Evolutionary conservation across 2,888 invertebrate genomes (phyloP), one percentile per base, ranked within the genome.

Genomic region (Synergus itoensis): DNA sequence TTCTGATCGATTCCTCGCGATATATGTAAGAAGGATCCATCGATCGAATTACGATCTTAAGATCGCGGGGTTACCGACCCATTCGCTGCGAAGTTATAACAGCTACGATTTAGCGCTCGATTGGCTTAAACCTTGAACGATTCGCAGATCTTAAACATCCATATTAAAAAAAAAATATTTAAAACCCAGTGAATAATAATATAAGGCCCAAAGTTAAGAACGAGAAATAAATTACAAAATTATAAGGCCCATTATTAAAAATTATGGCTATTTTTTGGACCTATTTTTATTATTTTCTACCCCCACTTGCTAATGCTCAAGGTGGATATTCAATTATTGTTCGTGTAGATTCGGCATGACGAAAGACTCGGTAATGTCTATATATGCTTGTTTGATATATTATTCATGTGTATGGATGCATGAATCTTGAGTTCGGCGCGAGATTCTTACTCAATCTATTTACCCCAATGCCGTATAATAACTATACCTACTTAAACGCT

Each of bases 391-490:
- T 43, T 8, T n/a, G 12, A 67, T 16, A 67, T 18, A 21, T 0
- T 36, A 36, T 18, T 11, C 41, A 65, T n/a, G 41, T 63, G 1
- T 43, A 21, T 43, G 5, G 36, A 14, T 21, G 67, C 45, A 67
- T 67, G 67, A 67, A 45, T 21, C 14, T 45, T 67, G 45, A 45
- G 67, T 45, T 67, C 21, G 45, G 67, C 21, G 67, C 12, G 12
- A 67, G 67, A 67, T 67, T 45, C 45, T 67, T 28, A 67, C 28
- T 21, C 67, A 67, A 67, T 67, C 21, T 67, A n/a, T n/a, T 67
- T 67, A 43, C 45, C 45, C 67, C 43, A 67, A 67, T 3, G 67
- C 67, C 43, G 45, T 14, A 67, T 67, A 67, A 67, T 67, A 67
- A 67, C 43, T 21, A 65, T 65, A 43, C 18, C 21, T 67, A 67